A percentile compares a stretch with the other conserved stretches of the same genome.
Evolutionary conservation across 2,888 invertebrate genomes (phyloP).

Genomic region (Ectobius pallidus): DNA sequence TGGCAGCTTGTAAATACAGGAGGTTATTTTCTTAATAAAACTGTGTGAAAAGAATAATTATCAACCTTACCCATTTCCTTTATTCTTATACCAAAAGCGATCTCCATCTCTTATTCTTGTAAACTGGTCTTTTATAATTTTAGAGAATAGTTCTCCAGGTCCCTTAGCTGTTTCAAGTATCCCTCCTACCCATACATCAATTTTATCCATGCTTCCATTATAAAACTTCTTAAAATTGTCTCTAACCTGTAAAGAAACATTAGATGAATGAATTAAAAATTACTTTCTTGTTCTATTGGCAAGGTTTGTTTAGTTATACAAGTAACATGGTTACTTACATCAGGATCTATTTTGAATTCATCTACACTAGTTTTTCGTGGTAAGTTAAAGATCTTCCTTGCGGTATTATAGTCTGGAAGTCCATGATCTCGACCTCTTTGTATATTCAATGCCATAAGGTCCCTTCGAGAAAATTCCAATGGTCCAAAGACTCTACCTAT

Average conservation of each 20-base stretch:
- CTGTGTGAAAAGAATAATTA: too few species aligned
- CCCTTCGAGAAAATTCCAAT: conserved; percentile 62
- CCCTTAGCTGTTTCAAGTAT: conserved; percentile 59
- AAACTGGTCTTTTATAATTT: conserved; percentile 63
- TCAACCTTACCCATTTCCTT: conserved; percentile 50
- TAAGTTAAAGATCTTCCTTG: conserved; percentile 58
- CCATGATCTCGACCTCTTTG: conserved; percentile 64
- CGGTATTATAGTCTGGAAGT: conserved; percentile 66
- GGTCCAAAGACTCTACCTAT: conserved; percentile 61
- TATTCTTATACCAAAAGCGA: conserved; percentile 65
- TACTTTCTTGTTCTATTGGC: not conserved
- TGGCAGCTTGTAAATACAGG: too few species aligned
- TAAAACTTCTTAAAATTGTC: not conserved
- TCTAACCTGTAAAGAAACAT: not conserved
- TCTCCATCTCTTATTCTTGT: conserved; percentile 61
- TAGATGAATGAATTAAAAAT: not conserved
- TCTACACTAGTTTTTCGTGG: conserved; percentile 43
- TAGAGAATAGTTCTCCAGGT: conserved; percentile 60
- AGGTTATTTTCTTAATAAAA: too few species aligned
- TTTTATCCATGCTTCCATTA: conserved; percentile 53
- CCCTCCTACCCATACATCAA: conserved; percentile 64
- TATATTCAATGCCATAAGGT: conserved; percentile 65
- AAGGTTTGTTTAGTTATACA: too few species aligned
- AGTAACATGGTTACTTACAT: conserved; percentile 7
- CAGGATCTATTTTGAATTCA: not conserved